Evolutionary conservation across 2,797 vertebrate species (phyloP), one percentile per base, ranked within the genome.

Genomic region (Acrossocheilus wenchowensis): DNA sequence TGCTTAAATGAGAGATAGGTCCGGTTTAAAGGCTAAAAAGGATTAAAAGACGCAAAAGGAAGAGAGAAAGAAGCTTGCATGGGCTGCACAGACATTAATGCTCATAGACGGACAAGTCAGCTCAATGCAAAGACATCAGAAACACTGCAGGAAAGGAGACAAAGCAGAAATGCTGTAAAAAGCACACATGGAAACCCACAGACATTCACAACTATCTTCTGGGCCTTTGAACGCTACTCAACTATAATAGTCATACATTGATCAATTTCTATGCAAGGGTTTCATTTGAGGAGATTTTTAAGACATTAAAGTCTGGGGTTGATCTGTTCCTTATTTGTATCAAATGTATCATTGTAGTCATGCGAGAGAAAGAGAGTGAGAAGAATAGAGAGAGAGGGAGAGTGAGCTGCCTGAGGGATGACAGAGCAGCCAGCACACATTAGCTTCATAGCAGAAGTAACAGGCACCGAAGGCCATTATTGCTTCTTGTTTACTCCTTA

Each of bases 351-450:
- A n/a, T 34, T 78, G 72, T 87, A 4, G 10, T 79, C 48, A 82
- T 23, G 52, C 14, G 4, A 30, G 52, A 83, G 8, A 52, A 66
- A 34, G 52, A 80, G 36, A 80, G 52, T 52, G 39, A 48, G 75
- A 85, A 78, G 48, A 82, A 81, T 10, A 74, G 64, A 86, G 66
- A 78, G 64, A 71, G 52, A 80, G 39, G 48, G 78, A 82, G n/a
- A 71, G 74, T 8, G 86, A 83, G 64, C 64, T 78, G 86, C 87
- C 83, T 54, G 78, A 77, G 83, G 87, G 71, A 82, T 78, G 73
- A 85, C 83, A 75, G 80, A 82, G 79, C 83, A 85, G 87, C 87
- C 87, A 88, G 62, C 30, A 78, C 83, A 88, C 73, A 88, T 88
- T 82, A 88, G 72, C 83, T 85, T 88, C 83, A 85, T 81, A 45